Conservation (phyloP, 2,888 invertebrate genomes). For the Panzeria rudis region DNA sequence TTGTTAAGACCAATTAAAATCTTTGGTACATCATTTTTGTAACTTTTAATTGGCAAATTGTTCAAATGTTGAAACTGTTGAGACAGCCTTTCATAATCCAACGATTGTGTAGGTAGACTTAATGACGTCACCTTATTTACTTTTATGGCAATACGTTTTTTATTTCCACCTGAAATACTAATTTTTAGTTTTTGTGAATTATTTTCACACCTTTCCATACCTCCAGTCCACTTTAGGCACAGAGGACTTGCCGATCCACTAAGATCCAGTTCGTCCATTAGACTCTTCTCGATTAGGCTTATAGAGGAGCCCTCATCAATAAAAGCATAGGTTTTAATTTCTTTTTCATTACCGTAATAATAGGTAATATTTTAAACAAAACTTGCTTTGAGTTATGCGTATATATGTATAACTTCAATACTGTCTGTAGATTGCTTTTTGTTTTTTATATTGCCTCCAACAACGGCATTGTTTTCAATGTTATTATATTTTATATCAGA, state of each 20-base stretch:
- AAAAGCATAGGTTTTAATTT: background rate
- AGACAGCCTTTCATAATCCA: conserved; percentile 10
- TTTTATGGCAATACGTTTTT: background rate
- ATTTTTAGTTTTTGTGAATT: conserved; percentile 41
- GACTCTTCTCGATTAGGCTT: conserved; percentile 20
- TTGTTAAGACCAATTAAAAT: conserved; percentile 47
- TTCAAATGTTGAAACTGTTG: conserved; percentile 15
- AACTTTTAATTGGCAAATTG: conserved; percentile 47
- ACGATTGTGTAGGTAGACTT: conserved; percentile 37
- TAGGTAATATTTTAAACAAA: conserved; percentile 10
- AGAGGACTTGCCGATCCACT: background rate
- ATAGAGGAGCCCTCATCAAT: conserved; percentile 3
- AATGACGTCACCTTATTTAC: conserved; percentile 29
- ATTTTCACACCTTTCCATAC: conserved; percentile 5
- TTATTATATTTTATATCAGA: background rate
- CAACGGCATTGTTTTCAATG: background rate
- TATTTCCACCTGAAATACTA: conserved; percentile 20
- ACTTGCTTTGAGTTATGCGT: conserved; percentile 6
- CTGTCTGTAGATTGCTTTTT: background rate
- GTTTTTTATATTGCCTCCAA: background rate
- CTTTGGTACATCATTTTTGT: conserved; percentile 36
- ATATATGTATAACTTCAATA: background rate
- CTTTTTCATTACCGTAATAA: conserved; percentile 8
- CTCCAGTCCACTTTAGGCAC: conserved; percentile 15
- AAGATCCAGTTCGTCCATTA: conserved; percentile 14